Conservation (phyloP, 2,888 invertebrate species). For the Drosophila gaucha region DNA sequence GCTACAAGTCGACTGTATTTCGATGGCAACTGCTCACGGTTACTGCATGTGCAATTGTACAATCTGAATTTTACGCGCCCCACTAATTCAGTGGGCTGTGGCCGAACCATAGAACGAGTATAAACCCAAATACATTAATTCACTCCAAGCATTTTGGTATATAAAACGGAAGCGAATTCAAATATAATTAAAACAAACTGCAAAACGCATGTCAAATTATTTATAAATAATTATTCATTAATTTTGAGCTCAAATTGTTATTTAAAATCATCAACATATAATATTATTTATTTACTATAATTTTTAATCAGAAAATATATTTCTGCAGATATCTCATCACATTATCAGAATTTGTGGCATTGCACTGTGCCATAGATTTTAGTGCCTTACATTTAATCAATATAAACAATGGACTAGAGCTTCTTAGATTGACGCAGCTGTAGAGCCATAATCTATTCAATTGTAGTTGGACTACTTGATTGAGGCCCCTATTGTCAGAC, state of each 20-base stretch:
- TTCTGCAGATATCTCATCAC: too few species aligned
- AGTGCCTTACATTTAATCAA: background rate
- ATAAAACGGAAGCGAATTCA: too few species aligned
- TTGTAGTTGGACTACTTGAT: background rate
- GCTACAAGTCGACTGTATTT: constrained; percentile 4
- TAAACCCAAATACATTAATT: background rate
- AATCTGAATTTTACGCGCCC: constrained; percentile 5
- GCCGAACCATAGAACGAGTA: too few species aligned
- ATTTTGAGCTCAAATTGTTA: background rate
- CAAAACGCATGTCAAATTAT: background rate
- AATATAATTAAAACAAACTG: background rate
- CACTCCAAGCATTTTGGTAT: background rate
- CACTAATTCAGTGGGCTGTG: constrained; percentile 3
- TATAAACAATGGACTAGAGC: background rate
- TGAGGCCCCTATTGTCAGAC: background rate
- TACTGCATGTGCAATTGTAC: constrained; percentile 11
- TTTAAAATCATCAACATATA: too few species aligned
- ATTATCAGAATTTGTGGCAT: background rate
- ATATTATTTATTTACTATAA: too few species aligned
- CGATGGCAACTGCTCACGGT: constrained; percentile 13
- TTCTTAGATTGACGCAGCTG: background rate
- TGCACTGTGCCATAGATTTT: background rate
- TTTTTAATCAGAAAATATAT: too few species aligned
- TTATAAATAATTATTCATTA: background rate
- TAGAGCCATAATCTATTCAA: background rate